Base-by-base conservation (phyloP, 92 coral and sea anemone genomes). In the Epizoanthus fatuus region DNA sequence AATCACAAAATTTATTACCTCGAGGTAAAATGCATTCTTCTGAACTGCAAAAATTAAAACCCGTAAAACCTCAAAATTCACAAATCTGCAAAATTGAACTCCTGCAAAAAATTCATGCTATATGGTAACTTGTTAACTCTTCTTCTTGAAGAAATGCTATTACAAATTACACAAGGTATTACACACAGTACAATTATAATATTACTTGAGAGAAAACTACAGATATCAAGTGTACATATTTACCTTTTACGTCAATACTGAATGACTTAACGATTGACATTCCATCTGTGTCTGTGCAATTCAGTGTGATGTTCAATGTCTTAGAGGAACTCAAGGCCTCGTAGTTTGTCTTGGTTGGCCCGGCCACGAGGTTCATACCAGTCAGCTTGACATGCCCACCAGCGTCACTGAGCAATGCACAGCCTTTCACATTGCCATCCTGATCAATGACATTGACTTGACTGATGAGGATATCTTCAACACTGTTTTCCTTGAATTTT, bases 261-360 rank as follows among this genome's bases (percentile, higher is more conserved):
- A 95, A 91, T 37, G 92, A 75, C 74, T 85, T 87, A 0, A 66
- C 55, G 10, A 97, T 71, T 81, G 74, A 86, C 78, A 55, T 81
- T 17, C 91, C 92, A 58, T 95, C 90, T 14, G 74, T 74, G 84
- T 97, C 99, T 16, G 95, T 90, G 58, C 99, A 97, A 37, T 78
- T 91, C 40, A 97, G 67, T 17, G 20, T 75, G 58, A 95, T 95
- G 19, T 29, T 59, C 72, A 97, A 51, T 35, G 81, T 62, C 57
- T 89, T 88, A 4, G 94, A 47, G 0, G 84, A 68, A 4, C 71
- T 73, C 58, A 94, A 72, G 16, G 88, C 87, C 58, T 97, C 99
- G 37, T 87, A 97, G 76, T 97, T 90, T 17, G 98, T 95, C 12
- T 20, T 47, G 9, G 87, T 91, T 75, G 95, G 81, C 71, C 99